Conservation (phyloP, 2,113 vertebrate species). For the Phyllostomus discolor region DNA sequence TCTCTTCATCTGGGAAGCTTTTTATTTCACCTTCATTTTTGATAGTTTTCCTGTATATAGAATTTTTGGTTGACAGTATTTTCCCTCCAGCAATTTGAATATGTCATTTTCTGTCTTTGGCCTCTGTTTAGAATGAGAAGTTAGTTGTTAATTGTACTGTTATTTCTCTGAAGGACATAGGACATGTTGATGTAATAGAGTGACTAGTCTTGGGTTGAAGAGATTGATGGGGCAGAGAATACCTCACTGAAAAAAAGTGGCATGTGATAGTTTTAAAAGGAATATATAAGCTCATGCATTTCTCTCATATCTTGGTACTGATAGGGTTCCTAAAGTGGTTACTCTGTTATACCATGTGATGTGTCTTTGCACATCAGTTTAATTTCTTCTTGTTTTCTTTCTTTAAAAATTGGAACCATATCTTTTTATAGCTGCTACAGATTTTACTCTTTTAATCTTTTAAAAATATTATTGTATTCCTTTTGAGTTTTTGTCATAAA, state of each 20-base stretch:
- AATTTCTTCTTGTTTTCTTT: not conserved
- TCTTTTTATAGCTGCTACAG: not conserved
- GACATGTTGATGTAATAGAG: not conserved
- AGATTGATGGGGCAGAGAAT: not conserved
- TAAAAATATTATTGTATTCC: not conserved
- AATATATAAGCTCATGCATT: not conserved
- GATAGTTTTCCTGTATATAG: not conserved
- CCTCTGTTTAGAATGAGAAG: not conserved
- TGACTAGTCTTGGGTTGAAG: not conserved
- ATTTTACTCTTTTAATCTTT: not conserved
- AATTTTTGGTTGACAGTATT: not conserved
- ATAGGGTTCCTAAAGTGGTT: not conserved
- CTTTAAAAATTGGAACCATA: not conserved
- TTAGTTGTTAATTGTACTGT: not conserved
- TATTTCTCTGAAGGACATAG: not conserved
- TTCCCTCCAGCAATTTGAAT: not conserved
- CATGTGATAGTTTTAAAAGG: not conserved
- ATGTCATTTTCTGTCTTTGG: not conserved
- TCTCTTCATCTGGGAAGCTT: not conserved
- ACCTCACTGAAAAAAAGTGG: not conserved
- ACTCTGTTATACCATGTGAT: not conserved
- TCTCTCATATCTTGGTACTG: not conserved
- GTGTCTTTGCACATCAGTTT: not conserved
- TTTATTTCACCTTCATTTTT: not conserved
- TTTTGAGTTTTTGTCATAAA: not conserved